Conservation (phyloP, 2,888 invertebrate species). For the Prosapia bicincta region DNA sequence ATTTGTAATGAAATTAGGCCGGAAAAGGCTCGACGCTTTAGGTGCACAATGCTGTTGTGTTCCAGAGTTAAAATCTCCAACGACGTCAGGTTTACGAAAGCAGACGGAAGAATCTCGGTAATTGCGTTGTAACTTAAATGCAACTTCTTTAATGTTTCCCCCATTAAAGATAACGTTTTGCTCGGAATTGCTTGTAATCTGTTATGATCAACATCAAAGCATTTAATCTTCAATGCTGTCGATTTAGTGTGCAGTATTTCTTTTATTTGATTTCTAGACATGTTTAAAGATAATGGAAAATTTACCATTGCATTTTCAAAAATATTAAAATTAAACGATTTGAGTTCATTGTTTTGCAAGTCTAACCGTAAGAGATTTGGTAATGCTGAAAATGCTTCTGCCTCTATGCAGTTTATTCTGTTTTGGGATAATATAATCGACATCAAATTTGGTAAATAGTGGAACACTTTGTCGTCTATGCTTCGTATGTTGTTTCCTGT, state of each 20-base stretch:
- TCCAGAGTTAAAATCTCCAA: constrained; percentile 72
- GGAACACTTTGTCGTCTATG: constrained; percentile 69
- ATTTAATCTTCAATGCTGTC: constrained; percentile 57
- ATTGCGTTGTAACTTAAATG: constrained; percentile 73
- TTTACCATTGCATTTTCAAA: constrained; percentile 64
- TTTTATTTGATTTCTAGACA: constrained; percentile 66
- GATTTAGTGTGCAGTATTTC: constrained; percentile 47
- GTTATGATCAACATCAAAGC: constrained; percentile 69
- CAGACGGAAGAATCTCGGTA: constrained; percentile 63
- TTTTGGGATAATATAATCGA: constrained; percentile 83
- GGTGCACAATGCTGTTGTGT: constrained; percentile 66
- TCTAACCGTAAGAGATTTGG: constrained; percentile 74
- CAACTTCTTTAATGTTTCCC: constrained; percentile 62
- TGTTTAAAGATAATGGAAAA: constrained; percentile 67
- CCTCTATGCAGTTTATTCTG: constrained; percentile 66
- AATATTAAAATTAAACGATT: constrained; percentile 61
- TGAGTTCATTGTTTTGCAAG: constrained; percentile 73
- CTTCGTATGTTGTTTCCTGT: constrained; percentile 72
- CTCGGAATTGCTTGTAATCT: constrained; percentile 61
- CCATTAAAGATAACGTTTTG: constrained; percentile 60
- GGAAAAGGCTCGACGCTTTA: constrained; percentile 73
- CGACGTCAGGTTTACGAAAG: constrained; percentile 65
- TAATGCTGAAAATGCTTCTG: constrained; percentile 70
- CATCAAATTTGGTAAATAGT: constrained; percentile 70
- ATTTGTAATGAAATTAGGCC: constrained; percentile 71